Percentiles rank a stretch among this genome's conserved stretches.
These are phyloP conservation scores for Neofelis nebulosa DNA, from an alignment of 2,113 vertebrate species.

Conservation along the genomic window DNA sequence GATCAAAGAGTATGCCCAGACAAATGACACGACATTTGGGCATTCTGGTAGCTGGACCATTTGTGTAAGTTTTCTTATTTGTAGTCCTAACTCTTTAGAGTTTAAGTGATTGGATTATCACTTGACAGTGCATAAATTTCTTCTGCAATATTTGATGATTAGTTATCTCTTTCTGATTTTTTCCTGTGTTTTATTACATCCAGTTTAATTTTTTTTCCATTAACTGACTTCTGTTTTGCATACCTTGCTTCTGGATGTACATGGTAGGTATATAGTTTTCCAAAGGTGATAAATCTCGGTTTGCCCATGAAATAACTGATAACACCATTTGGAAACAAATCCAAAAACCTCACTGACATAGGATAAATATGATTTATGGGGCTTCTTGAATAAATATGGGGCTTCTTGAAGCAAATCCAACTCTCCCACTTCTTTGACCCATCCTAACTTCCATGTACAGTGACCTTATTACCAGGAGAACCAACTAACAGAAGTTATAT, in stretches of 20 bases:
- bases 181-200: constrained; percentile 19
- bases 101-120: constrained; percentile 52
- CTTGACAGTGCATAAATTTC: not conserved
- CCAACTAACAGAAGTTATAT: not conserved
- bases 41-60: not conserved
- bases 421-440: not conserved
- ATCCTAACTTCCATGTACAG: not conserved
- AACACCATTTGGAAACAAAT: constrained; percentile 69
- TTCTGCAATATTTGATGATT: constrained; percentile 50
- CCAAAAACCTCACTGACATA: constrained; percentile 47
- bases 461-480: not conserved
- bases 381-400: not conserved
- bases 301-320: constrained; percentile 68
- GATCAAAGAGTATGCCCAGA: not conserved
- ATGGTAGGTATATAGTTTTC: constrained; percentile 38
- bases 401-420: not conserved
- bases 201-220: not conserved
- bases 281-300: constrained; percentile 40
- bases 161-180: constrained; percentile 3
- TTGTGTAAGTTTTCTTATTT: constrained; percentile 29
- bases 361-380: not conserved
- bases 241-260: constrained; percentile 48
- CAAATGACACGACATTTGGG: not conserved
- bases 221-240: constrained; percentile 21
- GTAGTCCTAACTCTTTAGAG: constrained; percentile 35